Percentiles rank a stretch among this genome's conserved stretches.
These are phyloP conservation scores for Macrotus californicus DNA, from an alignment of 2,113 vertebrate genomes.

Conservation along the genomic window DNA sequence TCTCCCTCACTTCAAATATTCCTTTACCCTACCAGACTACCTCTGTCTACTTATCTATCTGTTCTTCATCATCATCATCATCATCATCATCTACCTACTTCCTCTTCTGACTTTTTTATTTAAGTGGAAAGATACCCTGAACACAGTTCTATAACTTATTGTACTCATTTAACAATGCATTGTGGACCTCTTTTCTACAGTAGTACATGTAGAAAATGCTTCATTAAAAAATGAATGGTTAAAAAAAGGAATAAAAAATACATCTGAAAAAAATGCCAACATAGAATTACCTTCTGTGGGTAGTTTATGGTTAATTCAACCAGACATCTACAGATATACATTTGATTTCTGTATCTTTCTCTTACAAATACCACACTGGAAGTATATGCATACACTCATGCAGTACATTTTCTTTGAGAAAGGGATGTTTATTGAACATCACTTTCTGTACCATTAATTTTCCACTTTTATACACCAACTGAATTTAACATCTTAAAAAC, in stretches of 20 bases:
- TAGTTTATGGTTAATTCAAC: neutral
- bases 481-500: conserved; percentile 32
- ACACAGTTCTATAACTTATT: neutral
- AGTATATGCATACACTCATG: neutral
- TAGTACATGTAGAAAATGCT: neutral
- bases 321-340: neutral
- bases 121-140: neutral
- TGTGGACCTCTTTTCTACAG: neutral
- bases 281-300: neutral
- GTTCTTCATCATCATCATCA: neutral
- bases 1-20: neutral
- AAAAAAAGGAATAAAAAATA: no score
- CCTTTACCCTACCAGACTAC: neutral
- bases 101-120: neutral
- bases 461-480: neutral
- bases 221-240: neutral
- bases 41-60: neutral
- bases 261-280: no score
- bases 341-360: neutral
- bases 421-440: neutral
- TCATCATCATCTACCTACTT: neutral
- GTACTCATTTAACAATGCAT: neutral
- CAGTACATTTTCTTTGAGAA: neutral
- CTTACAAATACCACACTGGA: neutral
- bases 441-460: neutral